phyloP scores from a whole-genome alignment of 2,113 vertebrate genomes.

The Leptobrachium ailaonicum region DNA sequence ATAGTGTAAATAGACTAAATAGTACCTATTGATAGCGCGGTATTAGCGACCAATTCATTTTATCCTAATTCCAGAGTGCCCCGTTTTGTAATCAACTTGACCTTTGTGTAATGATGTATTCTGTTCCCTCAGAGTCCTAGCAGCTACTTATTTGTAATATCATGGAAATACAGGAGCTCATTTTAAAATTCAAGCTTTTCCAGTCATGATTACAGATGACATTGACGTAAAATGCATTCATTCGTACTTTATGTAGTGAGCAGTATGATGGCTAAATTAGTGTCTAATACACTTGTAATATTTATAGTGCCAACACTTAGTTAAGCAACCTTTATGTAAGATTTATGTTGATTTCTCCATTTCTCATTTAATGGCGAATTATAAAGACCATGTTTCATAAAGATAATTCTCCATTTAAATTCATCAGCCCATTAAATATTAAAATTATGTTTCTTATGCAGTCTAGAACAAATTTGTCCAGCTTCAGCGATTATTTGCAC shows the following conservation, averaged over 20 bases:
- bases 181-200: neutral
- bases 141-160: neutral
- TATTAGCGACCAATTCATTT: too few species aligned
- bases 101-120: too few species aligned
- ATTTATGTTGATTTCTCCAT: conserved; percentile 73
- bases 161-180: neutral
- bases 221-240: conserved; percentile 29
- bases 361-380: conserved; percentile 73
- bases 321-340: conserved; percentile 70
- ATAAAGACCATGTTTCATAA: conserved; percentile 72
- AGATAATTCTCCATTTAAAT: conserved; percentile 79
- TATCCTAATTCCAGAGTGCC: too few species aligned
- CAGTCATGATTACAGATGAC: conserved; percentile 25
- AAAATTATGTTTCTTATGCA: conserved; percentile 77
- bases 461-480: conserved; percentile 75
- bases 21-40: too few species aligned
- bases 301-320: conserved; percentile 69
- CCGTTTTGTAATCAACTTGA: too few species aligned
- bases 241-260: conserved; percentile 56
- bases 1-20: too few species aligned
- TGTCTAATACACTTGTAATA: conserved; percentile 68
- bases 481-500: conserved; percentile 75
- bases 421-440: conserved; percentile 75
- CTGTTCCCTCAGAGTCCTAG: too few species aligned
- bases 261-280: conserved; percentile 60